Base-by-base conservation (phyloP, 2,113 vertebrate genomes). In the Actenoides lindsayi region DNA sequence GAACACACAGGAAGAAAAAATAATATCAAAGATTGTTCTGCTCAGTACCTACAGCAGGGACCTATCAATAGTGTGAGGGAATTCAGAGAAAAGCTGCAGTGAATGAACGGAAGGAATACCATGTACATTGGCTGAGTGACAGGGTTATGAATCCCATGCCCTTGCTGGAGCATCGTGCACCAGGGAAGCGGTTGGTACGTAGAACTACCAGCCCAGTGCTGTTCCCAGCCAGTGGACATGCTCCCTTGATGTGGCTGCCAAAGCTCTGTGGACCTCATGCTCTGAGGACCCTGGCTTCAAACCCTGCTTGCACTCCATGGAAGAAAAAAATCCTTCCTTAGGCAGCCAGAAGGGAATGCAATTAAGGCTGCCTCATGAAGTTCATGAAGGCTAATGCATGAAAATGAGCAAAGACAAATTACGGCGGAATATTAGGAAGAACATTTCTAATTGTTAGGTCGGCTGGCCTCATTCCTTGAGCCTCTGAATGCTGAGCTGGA, bases 261-360 rank as follows among this genome's bases (percentile, higher is more conserved):
- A 20, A 89, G 33, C 46, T 86, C 70, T 13, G 24, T 30, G 31
- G 42, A 42, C 42, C 70, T 41, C 79, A 44, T 37, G 42, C 68
- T 63, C 53, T 8, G 14, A 53, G 50, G 27, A 39, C 48, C 42
- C 35, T 62, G 75, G 37, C 83, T 89, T 75, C 83, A 86, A 74
- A 83, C 46, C 3, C 70, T 64, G 57, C 84, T 89, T 86, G 67
- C 78, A 71, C 4, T 42, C 62, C 37, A 3, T 30, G 35, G 5
- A 24, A 33, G 60, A 37, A 53, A 63, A 63, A 63, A n/a, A 2
- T 1, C 42, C 33, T 89, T 84, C n/a, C 63, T 33, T 23, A 37
- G 74, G 87, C 82, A 69, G 69, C 15, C 78, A 87, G 84, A 39
- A 89, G 84, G 91, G 62, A 96, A 95, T 88, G 95, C 75, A 94